These are phyloP conservation scores for Cryptomyrus ogoouensis DNA, from an alignment of 2,113 vertebrate species.

Conservation along the genomic window DNA sequence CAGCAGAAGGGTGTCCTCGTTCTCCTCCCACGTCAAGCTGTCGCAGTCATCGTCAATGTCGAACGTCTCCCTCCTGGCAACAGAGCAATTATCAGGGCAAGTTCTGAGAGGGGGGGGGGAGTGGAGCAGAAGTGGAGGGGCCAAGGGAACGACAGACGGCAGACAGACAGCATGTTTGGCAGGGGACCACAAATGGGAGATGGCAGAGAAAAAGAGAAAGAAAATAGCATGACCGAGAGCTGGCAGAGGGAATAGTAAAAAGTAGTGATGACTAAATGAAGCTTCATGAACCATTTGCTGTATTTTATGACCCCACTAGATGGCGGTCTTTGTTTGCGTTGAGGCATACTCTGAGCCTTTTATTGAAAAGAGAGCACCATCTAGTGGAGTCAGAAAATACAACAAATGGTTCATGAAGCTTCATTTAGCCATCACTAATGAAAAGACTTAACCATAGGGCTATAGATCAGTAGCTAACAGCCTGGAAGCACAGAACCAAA, in stretches of 20 bases:
- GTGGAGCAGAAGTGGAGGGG: background rate
- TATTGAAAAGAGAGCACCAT: background rate
- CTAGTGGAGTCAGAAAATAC: background rate
- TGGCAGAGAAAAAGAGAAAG: slow-evolving; percentile 20
- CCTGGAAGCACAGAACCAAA: background rate
- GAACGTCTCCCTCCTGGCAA: slow-evolving; percentile 80
- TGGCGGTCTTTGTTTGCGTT: background rate
- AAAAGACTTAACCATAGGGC: background rate
- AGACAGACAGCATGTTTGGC: slow-evolving; percentile 22
- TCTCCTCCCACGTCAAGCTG: slow-evolving; percentile 96
- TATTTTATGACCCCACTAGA: background rate
- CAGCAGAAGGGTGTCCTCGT: slow-evolving; percentile 85
- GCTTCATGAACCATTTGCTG: background rate
- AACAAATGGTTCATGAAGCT: background rate
- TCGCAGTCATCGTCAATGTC: slow-evolving; percentile 93
- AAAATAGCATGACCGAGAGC: slow-evolving; percentile 19
- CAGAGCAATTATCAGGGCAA: slow-evolving; percentile 60
- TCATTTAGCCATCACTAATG: background rate
- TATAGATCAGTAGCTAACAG: background rate
- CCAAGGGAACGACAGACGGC: slow-evolving; percentile 16
- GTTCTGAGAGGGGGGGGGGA: slow-evolving; percentile 36
- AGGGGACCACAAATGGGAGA: background rate
- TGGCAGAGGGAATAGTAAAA: background rate
- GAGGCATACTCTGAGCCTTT: background rate
- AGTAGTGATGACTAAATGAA: background rate